phyloP scores from a whole-genome alignment of 2,113 vertebrate species.

The Canis aureus region DNA sequence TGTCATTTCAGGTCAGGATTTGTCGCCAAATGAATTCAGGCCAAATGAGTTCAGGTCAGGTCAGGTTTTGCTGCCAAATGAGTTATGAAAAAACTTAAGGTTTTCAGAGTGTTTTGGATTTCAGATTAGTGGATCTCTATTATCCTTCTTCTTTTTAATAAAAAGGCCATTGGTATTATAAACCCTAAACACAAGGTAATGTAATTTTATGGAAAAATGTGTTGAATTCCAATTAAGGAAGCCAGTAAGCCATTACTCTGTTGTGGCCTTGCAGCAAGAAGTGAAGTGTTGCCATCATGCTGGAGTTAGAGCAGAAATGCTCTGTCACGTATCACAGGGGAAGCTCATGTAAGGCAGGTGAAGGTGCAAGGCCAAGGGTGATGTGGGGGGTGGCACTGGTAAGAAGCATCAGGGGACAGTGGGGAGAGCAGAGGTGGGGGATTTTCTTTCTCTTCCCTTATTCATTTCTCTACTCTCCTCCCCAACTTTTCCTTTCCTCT shows the following conservation, averaged over 20 bases:
- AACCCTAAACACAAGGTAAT: constrained; percentile 53
- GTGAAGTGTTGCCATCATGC: background rate
- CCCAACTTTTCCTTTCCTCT: background rate
- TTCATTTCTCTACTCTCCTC: background rate
- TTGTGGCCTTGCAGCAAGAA: background rate
- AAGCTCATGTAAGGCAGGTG: background rate
- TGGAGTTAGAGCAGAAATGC: background rate
- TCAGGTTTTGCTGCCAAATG: constrained; percentile 74
- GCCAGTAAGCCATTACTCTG: background rate
- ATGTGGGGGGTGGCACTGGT: background rate
- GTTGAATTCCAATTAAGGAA: constrained; percentile 41
- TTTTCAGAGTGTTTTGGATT: constrained; percentile 66
- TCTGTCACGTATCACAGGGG: background rate
- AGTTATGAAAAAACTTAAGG: constrained; percentile 64
- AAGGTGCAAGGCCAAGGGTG: background rate
- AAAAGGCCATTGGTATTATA: constrained; percentile 27
- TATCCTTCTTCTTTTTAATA: constrained; percentile 28
- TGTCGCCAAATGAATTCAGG: constrained; percentile 59
- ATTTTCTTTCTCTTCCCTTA: background rate
- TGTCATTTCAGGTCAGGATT: constrained; percentile 73
- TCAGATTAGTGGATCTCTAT: constrained; percentile 62
- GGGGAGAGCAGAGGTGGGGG: background rate
- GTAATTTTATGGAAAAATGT: constrained; percentile 66
- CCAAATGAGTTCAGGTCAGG: constrained; percentile 76
- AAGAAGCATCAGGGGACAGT: background rate